A percentile compares a stretch with the other conserved stretches of the same genome.
Conservation (phyloP, 2,797 vertebrate species). For the Otolemur crassicaudatus region DNA sequence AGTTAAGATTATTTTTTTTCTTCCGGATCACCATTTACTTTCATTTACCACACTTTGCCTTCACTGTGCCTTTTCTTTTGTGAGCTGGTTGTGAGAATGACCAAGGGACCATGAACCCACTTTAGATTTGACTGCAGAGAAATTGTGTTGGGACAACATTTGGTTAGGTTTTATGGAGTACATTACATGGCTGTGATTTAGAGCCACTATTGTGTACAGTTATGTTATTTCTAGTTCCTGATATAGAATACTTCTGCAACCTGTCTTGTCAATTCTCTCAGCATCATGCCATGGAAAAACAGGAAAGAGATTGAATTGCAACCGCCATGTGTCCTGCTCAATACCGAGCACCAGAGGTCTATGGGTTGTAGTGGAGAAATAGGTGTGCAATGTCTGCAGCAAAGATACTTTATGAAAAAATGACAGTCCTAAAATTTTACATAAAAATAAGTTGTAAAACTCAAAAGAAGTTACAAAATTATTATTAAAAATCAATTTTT, state of each 20-base stretch:
- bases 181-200: not conserved
- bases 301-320: not conserved
- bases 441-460: not conserved
- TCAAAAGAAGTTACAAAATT: not conserved
- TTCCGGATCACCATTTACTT: not conserved
- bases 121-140: not conserved
- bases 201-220: not conserved
- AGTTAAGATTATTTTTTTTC: not conserved
- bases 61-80: not conserved
- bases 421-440: not conserved
- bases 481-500: not conserved
- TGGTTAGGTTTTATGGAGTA: too few species aligned
- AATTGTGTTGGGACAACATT: not conserved
- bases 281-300: not conserved
- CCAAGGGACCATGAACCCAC: not conserved
- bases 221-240: not conserved
- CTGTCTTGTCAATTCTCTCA: not conserved
- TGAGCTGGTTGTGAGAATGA: not conserved
- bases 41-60: not conserved
- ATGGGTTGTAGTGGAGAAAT: not conserved
- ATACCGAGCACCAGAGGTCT: not conserved
- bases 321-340: not conserved
- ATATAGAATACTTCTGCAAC: not conserved
- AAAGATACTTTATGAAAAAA: not conserved
- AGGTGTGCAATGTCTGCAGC: not conserved